Evolutionary conservation across 2,797 vertebrate species (phyloP).

Genomic region (Takifugu rubripes): DNA sequence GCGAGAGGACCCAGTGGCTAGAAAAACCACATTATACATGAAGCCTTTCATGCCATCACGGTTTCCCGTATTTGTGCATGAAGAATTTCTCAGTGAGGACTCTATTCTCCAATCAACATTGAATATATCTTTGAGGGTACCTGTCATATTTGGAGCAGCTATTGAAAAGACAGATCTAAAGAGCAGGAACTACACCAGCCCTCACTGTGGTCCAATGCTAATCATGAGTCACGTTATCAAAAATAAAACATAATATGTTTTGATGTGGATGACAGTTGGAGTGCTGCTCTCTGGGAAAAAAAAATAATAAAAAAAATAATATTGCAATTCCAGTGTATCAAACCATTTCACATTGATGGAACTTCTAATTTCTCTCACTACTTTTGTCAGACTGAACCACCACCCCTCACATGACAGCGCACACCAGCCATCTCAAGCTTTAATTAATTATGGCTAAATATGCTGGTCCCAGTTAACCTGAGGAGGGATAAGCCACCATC

Average conservation of each 20-base stretch:
- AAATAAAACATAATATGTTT: no score
- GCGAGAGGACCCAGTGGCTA: conserved; percentile 51
- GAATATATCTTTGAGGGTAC: conserved; percentile 44
- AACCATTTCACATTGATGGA: no score
- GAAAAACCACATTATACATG: conserved; percentile 66
- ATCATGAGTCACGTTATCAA: no score
- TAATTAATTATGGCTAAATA: conserved; percentile 40
- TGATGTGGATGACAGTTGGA: no score
- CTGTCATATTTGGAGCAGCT: conserved; percentile 32
- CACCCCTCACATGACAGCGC: background rate
- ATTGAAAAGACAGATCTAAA: conserved; percentile 29
- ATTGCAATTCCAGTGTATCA: no score
- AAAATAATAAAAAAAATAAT: no score
- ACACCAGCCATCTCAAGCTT: background rate
- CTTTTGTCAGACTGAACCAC: background rate
- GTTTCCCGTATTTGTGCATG: conserved; percentile 41
- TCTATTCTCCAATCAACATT: conserved; percentile 38
- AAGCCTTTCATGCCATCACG: conserved; percentile 39
- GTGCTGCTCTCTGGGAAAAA: no score
- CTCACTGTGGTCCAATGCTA: background rate
- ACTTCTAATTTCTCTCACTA: no score
- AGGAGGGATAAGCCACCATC: conserved; percentile 56
- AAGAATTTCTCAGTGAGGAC: conserved; percentile 47
- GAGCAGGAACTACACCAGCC: background rate
- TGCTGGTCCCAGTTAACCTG: conserved; percentile 41